Percentiles rank a stretch among this genome's conserved stretches.
phyloP scores from a whole-genome alignment of 2,797 vertebrate genomes.

The Phylloscopus collybita region DNA sequence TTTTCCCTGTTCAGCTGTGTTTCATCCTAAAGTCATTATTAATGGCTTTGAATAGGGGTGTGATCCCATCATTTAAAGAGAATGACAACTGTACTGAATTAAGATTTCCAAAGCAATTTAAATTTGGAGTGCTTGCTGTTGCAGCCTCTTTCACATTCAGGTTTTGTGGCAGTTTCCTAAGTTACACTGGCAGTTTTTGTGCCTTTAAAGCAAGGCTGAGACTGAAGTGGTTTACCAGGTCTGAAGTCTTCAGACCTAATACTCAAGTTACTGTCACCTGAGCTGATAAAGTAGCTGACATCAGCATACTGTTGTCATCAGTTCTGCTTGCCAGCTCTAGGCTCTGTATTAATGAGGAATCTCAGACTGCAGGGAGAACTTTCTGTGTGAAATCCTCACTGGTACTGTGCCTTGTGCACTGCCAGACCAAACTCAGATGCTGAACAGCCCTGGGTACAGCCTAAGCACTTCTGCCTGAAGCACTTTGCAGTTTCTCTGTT shows the following conservation, averaged over 20 bases:
- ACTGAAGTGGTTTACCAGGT: neutral
- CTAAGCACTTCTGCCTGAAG: neutral
- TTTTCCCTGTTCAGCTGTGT: neutral
- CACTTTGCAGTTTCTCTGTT: neutral
- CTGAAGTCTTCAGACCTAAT: neutral
- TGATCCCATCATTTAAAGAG: neutral
- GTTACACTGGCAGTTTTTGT: neutral
- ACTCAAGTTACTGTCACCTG: neutral
- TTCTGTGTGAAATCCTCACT: neutral
- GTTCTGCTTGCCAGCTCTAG: neutral
- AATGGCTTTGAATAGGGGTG: neutral
- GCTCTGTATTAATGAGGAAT: neutral
- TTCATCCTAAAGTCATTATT: neutral
- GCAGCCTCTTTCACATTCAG: neutral
- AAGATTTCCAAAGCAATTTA: neutral
- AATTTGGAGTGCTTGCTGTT: neutral
- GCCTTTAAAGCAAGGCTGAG: neutral
- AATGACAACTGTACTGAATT: neutral
- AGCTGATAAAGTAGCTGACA: neutral
- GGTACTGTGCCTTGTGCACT: neutral
- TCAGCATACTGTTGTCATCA: neutral
- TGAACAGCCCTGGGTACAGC: neutral
- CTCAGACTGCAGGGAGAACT: neutral
- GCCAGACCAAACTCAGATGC: neutral
- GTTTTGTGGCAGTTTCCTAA: neutral